Percentiles rank a stretch among this genome's conserved stretches.
Evolutionary conservation across 2,888 invertebrate genomes (phyloP).

Genomic region (Cryptocephalus primarius): DNA sequence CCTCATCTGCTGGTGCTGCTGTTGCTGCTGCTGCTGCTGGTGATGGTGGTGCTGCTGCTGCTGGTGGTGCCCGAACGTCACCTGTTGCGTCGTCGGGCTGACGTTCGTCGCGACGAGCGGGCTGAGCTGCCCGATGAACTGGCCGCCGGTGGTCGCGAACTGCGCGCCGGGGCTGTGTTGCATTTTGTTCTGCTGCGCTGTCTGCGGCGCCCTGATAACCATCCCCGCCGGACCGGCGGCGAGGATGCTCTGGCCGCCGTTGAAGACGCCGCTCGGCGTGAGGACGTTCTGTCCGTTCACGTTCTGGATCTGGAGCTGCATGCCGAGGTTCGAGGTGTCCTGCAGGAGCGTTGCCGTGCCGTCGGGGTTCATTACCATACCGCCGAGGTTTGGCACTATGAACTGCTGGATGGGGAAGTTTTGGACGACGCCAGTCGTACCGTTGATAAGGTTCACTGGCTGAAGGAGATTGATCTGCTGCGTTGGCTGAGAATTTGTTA

Average conservation of each 20-base stretch:
- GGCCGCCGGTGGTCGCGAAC: constrained; percentile 60
- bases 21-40: constrained; percentile 13
- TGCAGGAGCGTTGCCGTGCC: constrained; percentile 58
- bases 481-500: constrained; percentile 41
- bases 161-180: constrained; percentile 56
- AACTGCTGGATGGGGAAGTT: constrained; percentile 75
- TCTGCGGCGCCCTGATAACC: constrained; percentile 65
- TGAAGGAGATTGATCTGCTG: constrained; percentile 66
- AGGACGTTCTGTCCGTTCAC: constrained; percentile 68
- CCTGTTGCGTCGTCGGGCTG: constrained; percentile 57
- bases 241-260: constrained; percentile 52
- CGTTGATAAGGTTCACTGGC: constrained; percentile 70
- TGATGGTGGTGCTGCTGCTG: constrained; percentile 25
- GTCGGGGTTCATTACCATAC: constrained; percentile 75
- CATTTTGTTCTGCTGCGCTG: constrained; percentile 39
- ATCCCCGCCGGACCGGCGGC: constrained; percentile 61
- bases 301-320: constrained; percentile 69
- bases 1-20: background rate
- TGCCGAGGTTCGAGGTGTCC: constrained; percentile 56
- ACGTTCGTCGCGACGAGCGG: constrained; percentile 65
- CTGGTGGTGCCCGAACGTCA: constrained; percentile 30
- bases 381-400: constrained; percentile 66
- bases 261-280: constrained; percentile 55
- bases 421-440: constrained; percentile 55
- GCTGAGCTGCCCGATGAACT: constrained; percentile 66